Conservation (phyloP, 1,140 invertebrate genomes). For the Diprion similis region DNA sequence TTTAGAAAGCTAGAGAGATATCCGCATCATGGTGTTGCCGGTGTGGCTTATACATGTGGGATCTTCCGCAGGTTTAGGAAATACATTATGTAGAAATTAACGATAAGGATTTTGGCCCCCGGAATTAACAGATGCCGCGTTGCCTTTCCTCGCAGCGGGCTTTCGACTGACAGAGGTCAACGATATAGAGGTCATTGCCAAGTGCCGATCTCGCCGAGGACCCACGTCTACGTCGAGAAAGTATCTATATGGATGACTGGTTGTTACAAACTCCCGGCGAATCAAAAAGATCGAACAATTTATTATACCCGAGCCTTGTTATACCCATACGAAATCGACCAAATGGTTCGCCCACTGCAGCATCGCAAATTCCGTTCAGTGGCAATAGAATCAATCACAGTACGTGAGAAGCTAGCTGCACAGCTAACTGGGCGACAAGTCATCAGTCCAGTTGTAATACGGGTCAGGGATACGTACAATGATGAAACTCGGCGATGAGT, state of each 20-base stretch:
- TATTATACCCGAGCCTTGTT: too few species aligned
- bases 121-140: not conserved
- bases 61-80: not conserved
- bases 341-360: too few species aligned
- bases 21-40: not conserved
- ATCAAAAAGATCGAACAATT: too few species aligned
- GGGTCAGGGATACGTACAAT: not conserved
- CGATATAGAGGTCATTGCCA: conserved; percentile 1
- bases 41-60: not conserved
- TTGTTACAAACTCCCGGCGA: too few species aligned
- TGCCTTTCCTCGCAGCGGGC: not conserved
- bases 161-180: conserved; percentile 1
- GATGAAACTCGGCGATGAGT: not conserved
- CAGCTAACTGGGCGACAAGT: too few species aligned
- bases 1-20: not conserved
- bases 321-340: too few species aligned
- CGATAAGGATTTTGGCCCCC: not conserved
- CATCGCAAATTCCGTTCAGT: too few species aligned
- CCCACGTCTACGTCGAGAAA: too few species aligned
- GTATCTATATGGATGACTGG: too few species aligned
- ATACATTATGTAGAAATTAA: not conserved
- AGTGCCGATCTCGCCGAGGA: not conserved
- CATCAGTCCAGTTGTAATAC: not conserved
- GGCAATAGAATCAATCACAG: too few species aligned
- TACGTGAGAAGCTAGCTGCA: too few species aligned